Conservation (phyloP, 2,113 vertebrate species). For the Solenodon paradoxus region DNA sequence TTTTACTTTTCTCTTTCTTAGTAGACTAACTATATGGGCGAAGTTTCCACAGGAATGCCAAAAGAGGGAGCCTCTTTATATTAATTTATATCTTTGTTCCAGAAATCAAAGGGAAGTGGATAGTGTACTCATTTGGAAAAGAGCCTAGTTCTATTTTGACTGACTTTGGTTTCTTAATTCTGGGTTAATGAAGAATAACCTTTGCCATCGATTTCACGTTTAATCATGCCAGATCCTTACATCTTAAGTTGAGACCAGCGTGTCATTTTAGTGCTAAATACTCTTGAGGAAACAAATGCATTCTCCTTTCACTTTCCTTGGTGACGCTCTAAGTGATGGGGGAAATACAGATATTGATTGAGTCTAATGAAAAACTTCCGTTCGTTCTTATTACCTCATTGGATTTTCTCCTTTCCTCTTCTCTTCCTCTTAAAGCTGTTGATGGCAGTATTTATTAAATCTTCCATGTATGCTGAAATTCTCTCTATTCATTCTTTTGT, state of each 20-base stretch:
- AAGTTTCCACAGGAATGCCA: background rate
- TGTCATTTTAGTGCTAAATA: constrained; percentile 56
- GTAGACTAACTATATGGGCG: background rate
- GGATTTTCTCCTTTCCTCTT: constrained; percentile 24
- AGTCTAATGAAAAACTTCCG: constrained; percentile 57
- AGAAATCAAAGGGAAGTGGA: background rate
- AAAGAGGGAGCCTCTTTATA: background rate
- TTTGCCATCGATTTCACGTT: constrained; percentile 62
- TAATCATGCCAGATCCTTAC: constrained; percentile 20
- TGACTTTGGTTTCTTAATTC: constrained; percentile 31
- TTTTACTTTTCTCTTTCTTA: background rate
- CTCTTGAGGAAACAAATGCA: constrained; percentile 14
- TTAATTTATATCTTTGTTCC: background rate
- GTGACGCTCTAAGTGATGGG: constrained; percentile 21
- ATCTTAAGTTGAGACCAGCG: constrained; percentile 47
- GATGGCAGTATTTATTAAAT: constrained; percentile 33
- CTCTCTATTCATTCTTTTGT: constrained; percentile 20
- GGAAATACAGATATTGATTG: constrained; percentile 63
- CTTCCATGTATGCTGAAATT: background rate
- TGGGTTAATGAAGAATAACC: constrained; percentile 56
- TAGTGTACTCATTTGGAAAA: background rate
- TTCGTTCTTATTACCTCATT: constrained; percentile 41
- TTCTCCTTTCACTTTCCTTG: constrained; percentile 18
- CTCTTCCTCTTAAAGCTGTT: constrained; percentile 21
- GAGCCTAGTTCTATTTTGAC: background rate